Conservation (phyloP, 2,113 vertebrate genomes). For the Crotophaga sulcirostris region DNA sequence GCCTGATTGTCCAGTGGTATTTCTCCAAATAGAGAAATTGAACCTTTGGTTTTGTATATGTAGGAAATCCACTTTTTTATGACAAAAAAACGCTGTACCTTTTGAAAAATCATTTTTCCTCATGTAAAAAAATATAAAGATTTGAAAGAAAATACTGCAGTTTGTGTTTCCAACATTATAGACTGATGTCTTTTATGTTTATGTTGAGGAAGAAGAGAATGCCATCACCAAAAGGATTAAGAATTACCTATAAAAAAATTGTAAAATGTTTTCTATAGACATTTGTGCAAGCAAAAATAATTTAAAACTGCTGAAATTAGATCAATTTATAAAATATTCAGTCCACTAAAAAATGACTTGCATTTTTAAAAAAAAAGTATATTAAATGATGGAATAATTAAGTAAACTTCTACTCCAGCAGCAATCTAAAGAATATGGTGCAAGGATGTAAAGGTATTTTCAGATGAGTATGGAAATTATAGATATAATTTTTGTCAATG, state of each 20-base stretch:
- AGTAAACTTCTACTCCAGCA: neutral
- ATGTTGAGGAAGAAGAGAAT: neutral
- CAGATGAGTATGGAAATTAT: neutral
- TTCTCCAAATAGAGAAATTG: neutral
- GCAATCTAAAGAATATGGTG: neutral
- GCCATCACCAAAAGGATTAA: neutral
- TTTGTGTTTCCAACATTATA: neutral
- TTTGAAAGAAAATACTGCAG: neutral
- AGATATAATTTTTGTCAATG: neutral
- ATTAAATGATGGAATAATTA: neutral
- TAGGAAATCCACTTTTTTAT: neutral
- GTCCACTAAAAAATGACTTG: neutral
- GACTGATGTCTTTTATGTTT: neutral
- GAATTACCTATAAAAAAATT: neutral
- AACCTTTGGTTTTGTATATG: neutral
- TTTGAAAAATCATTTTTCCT: neutral
- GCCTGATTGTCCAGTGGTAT: neutral
- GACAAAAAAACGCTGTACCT: neutral
- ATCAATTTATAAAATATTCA: neutral
- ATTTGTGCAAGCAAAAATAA: neutral
- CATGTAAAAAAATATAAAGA: neutral
- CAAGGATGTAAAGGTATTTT: neutral
- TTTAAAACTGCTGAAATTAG: neutral
- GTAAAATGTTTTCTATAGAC: neutral
- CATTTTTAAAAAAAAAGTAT: neutral